Conservation (phyloP, 2,797 vertebrate species). For the Bradypodion pumilum region DNA sequence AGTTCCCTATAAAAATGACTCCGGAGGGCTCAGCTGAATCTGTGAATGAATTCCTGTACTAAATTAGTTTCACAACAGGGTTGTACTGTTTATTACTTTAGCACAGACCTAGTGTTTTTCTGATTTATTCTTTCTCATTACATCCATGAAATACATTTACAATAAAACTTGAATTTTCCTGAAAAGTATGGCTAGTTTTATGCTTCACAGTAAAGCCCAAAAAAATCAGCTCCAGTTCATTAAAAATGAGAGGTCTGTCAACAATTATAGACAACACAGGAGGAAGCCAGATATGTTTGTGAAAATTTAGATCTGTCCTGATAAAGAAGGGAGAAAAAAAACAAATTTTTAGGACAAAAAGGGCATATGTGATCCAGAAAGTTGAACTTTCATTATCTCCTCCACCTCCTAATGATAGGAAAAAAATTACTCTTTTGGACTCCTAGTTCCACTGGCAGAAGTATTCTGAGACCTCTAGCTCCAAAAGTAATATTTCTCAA, state of each 20-base stretch:
- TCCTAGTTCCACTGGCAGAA: too few relatives aligned
- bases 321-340: neutral
- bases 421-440: too few relatives aligned
- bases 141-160: constrained; percentile 35
- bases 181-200: constrained; percentile 47
- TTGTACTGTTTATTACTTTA: constrained; percentile 20
- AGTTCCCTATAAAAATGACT: neutral
- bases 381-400: neutral
- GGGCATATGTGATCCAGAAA: neutral
- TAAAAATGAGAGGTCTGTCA: constrained; percentile 63
- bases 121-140: neutral
- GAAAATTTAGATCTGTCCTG: neutral
- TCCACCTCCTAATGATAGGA: neutral
- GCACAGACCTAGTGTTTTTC: constrained; percentile 37
- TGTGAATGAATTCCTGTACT: constrained; percentile 17
- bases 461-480: too few relatives aligned
- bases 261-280: constrained; percentile 44
- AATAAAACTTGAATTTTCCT: constrained; percentile 48
- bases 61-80: constrained; percentile 4
- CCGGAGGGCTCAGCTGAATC: neutral
- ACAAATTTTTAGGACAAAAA: neutral
- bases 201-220: constrained; percentile 50
- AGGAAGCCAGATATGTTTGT: neutral
- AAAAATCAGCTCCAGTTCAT: constrained; percentile 56
- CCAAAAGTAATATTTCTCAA: too few relatives aligned